Evolutionary conservation across 2,113 vertebrate species (phyloP).

Genomic region (Gallinago media): DNA sequence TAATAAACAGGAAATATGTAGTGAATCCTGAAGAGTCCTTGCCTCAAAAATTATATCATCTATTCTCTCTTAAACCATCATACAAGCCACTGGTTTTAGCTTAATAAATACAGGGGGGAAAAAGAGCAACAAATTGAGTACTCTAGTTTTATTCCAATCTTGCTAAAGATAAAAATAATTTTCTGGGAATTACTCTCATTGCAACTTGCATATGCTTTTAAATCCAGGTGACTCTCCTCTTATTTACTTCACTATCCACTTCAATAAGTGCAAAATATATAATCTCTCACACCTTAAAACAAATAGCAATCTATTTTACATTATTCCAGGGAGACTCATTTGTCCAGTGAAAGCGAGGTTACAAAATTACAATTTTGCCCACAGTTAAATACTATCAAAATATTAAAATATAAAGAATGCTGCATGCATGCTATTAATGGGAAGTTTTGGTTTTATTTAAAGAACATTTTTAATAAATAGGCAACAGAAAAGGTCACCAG

Average conservation of each 20-base stretch:
- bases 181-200: neutral
- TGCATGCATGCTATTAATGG: neutral
- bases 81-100: neutral
- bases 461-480: neutral
- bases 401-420: neutral
- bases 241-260: neutral
- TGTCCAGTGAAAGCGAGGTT: neutral
- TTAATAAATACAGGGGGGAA: neutral
- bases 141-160: neutral
- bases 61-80: neutral
- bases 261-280: neutral
- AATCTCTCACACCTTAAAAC: neutral
- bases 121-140: fast-evolving
- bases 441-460: neutral
- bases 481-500: neutral
- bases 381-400: neutral
- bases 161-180: neutral
- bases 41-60: neutral
- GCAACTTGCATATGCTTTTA: neutral
- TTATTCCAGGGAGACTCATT: neutral
- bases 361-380: neutral
- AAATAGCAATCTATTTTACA: neutral
- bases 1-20: neutral
- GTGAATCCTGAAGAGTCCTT: neutral
- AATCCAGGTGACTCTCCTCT: neutral